phyloP scores from a whole-genome alignment of 2,113 vertebrate species.

The Isichthys henryi region DNA sequence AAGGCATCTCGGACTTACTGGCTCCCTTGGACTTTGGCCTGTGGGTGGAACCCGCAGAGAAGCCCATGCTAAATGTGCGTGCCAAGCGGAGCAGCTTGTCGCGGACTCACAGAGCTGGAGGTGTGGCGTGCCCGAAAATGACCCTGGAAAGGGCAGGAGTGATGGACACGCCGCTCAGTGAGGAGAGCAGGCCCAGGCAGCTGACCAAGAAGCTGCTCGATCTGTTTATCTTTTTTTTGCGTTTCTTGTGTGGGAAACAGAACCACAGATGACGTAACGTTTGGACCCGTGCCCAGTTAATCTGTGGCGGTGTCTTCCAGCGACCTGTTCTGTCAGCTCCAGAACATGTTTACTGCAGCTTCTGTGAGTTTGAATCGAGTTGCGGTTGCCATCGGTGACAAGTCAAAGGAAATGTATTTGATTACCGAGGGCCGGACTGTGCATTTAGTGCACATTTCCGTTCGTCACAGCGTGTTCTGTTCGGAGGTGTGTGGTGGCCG shows the following conservation, averaged over 20 bases:
- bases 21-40: background rate
- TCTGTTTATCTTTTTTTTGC: background rate
- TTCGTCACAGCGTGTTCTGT: background rate
- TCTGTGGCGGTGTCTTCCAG: background rate
- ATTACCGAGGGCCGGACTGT: background rate
- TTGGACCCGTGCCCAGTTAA: background rate
- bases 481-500: background rate
- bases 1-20: background rate
- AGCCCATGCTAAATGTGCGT: background rate
- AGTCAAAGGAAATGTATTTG: background rate
- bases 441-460: background rate
- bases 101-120: background rate
- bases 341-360: background rate
- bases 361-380: background rate
- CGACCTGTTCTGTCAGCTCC: background rate
- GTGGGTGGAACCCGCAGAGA: background rate
- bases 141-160: background rate
- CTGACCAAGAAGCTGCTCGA: background rate
- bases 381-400: background rate
- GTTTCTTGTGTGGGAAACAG: background rate
- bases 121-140: background rate
- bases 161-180: background rate
- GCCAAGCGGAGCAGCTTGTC: background rate
- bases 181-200: background rate
- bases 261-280: background rate